These are phyloP conservation scores for Zoanthus sociatus DNA, from an alignment of 92 coral and sea anemone genomes.

Conservation along the genomic window DNA sequence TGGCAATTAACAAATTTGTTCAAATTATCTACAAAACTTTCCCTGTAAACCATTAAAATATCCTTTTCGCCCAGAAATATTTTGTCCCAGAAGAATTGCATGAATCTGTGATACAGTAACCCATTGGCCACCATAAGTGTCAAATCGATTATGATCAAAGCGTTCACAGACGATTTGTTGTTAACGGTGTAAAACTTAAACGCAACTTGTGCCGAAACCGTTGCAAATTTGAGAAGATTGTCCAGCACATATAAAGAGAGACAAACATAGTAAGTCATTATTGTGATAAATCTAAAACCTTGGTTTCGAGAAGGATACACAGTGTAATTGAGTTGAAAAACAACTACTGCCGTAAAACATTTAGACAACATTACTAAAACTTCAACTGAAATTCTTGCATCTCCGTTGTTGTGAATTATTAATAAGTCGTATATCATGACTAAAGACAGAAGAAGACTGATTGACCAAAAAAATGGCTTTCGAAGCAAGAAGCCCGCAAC, in stretches of 20 bases:
- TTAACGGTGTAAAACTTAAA: conserved; percentile 75
- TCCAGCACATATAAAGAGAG: conserved; percentile 68
- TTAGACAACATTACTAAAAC: conserved; percentile 48
- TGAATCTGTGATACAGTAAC: conserved; percentile 67
- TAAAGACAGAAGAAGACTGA: conserved; percentile 37
- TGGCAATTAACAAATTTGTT: background rate
- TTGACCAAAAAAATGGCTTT: conserved; percentile 74
- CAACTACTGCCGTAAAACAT: conserved; percentile 50
- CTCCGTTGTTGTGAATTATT: conserved; percentile 39
- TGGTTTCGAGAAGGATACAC: conserved; percentile 50
- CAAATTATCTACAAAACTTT: conserved; percentile 39
- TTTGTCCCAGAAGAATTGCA: conserved; percentile 78
- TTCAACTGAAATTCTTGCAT: conserved; percentile 41
- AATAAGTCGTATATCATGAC: conserved; percentile 60
- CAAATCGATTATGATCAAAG: conserved; percentile 50
- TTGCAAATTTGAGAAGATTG: conserved; percentile 68
- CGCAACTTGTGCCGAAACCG: conserved; percentile 63
- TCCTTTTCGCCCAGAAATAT: conserved; percentile 71
- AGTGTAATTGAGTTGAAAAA: conserved; percentile 70
- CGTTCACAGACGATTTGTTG: background rate
- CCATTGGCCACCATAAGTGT: conserved; percentile 69
- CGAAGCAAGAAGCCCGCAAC: conserved; percentile 36
- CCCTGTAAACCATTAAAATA: conserved; percentile 57
- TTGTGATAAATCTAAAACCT: conserved; percentile 27
- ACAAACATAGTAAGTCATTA: conserved; percentile 56